Evolutionary conservation across 2,797 vertebrate genomes (phyloP), one percentile per base, ranked within the genome.

Genomic region (Eidolon dupreanum): DNA sequence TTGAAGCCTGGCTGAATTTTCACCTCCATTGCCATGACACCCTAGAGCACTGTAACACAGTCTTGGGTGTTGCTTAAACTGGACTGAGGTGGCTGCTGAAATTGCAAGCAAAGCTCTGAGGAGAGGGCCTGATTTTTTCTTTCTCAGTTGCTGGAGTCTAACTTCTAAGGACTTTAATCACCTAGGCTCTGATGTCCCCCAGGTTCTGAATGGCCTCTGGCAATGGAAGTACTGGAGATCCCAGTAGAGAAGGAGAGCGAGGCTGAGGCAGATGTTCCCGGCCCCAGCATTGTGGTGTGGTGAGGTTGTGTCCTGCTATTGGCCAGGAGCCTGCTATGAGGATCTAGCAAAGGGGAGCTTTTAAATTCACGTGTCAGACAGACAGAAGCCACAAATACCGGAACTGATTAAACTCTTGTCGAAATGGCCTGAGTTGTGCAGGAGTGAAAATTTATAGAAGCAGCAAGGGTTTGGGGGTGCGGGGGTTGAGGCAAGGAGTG

Each of bases 221-320:
- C 79, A 78, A 6, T 24, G 55, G 31, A n/a, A 43, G 31, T 36
- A 31, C 22, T 31, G 17, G 41, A 77, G 28, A 73, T 1, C 2
- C 41, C 8, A 36, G 43, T 1, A 43, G 1, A 24, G 71, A 22
- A 41, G 59, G 4, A 78, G 6, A 53, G 15, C 51, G 33, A 51
- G 43, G 11, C 26, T 6, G 0, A 36, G 6, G 0, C 5, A 8
- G 41, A 13, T 15, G 46, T 46, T 57, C 31, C 31, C 3, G 16
- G 46, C 19, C 26, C 19, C 31, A 6, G 24, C 2, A 12, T 1
- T 8, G 2, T 6, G 24, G 85, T 55, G 46, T 31, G 36, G 28
- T 28, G 28, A 49, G 24, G 31, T 20, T 33, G 1, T 6, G 57
- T 33, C 59, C 49, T 31, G 17, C 74, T 43, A 4, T 22, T 36